These are phyloP conservation scores for Wasmannia auropunctata DNA, from an alignment of 1,140 invertebrate genomes.

Conservation along the genomic window DNA sequence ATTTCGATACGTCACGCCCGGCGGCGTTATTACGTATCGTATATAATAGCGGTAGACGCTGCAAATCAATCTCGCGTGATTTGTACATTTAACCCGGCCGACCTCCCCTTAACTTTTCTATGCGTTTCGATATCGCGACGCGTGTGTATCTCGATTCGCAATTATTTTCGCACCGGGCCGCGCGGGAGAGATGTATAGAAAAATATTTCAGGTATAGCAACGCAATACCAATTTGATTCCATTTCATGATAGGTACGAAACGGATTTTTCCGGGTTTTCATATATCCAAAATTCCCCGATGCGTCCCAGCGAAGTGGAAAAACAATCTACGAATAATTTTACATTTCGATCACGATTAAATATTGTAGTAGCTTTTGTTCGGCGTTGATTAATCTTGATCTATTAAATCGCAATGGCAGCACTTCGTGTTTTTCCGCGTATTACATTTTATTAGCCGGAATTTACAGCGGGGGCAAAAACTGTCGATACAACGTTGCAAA, in stretches of 20 bases:
- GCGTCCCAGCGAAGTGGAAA: not conserved
- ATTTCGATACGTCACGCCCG: constrained; percentile 42
- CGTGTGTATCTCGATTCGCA: not conserved
- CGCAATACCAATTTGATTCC: not conserved
- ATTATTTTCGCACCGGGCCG: not conserved
- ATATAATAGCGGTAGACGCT: not conserved
- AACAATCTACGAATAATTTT: constrained; percentile 18
- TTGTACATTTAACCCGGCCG: constrained; percentile 40
- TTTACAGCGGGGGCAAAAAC: not conserved
- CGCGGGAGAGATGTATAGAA: not conserved
- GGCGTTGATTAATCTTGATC: not conserved
- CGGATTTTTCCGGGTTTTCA: not conserved
- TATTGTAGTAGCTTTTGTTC: not conserved
- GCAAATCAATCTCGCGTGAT: constrained; percentile 49
- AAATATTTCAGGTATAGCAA: constrained; percentile 6
- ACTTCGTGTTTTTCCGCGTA: not conserved
- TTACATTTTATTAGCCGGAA: not conserved
- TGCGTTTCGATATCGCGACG: not conserved
- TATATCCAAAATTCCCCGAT: not conserved
- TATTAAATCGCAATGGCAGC: constrained; percentile 2
- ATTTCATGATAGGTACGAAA: constrained; percentile 6
- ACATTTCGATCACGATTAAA: constrained; percentile 7
- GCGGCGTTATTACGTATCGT: constrained; percentile 18
- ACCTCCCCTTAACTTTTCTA: not conserved
- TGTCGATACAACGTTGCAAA: not conserved